A percentile compares a stretch with the other conserved stretches of the same genome.
Conservation (phyloP, 1,140 invertebrate species). For the Diabrotica undecimpunctata region DNA sequence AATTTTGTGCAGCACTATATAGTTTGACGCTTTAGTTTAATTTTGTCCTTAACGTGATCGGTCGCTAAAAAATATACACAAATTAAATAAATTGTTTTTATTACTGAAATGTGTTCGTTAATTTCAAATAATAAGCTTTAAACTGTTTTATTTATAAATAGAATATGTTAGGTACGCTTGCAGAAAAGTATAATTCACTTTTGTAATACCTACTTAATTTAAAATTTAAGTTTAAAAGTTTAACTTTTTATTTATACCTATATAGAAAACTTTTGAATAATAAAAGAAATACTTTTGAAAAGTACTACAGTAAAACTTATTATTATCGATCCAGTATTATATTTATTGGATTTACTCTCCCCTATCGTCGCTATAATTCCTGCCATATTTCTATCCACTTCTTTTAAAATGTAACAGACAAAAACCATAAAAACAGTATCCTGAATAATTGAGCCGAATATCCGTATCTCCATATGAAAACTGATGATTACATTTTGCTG, state of each 20-base stretch:
- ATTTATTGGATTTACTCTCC: neutral
- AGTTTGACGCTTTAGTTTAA: too few relatives aligned
- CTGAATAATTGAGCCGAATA: constrained; percentile 10
- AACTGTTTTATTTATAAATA: too few relatives aligned
- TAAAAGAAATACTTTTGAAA: constrained; percentile 9
- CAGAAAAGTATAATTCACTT: neutral
- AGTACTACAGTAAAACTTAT: neutral
- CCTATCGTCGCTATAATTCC: neutral
- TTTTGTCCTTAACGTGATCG: too few relatives aligned
- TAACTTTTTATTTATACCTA: neutral
- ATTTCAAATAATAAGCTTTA: too few relatives aligned
- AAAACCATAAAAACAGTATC: constrained; percentile 4
- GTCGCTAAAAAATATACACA: too few relatives aligned
- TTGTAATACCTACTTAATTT: neutral
- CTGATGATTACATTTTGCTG: constrained; percentile 16
- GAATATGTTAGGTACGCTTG: too few relatives aligned
- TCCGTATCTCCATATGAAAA: constrained; percentile 5
- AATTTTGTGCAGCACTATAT: too few relatives aligned
- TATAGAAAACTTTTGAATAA: neutral
- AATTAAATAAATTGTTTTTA: too few relatives aligned
- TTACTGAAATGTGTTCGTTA: too few relatives aligned
- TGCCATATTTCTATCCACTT: neutral
- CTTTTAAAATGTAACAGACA: constrained; percentile 2
- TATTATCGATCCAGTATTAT: too few relatives aligned
- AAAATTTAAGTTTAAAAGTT: neutral